Percentiles rank a stretch among this genome's conserved stretches.
Conservation (phyloP, 2,113 vertebrate genomes). For the Gulo gulo region DNA sequence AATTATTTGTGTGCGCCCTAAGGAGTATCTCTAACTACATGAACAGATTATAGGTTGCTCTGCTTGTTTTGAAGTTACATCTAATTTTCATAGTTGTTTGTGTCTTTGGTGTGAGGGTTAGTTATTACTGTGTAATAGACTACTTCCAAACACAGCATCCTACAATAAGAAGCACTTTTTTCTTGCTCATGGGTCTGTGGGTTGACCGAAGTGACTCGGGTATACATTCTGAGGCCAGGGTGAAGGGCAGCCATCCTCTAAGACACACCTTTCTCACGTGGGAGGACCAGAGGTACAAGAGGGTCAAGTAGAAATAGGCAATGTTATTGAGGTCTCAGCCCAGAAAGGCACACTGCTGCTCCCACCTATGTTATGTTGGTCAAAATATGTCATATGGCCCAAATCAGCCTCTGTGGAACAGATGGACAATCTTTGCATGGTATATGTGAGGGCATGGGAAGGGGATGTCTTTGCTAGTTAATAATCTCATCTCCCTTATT, state of each 20-base stretch:
- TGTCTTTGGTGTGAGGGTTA: neutral
- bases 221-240: neutral
- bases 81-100: neutral
- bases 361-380: neutral
- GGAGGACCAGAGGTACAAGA: neutral
- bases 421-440: neutral
- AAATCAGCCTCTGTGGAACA: neutral
- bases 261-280: neutral
- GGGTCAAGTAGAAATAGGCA: neutral
- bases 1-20: neutral
- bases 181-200: neutral
- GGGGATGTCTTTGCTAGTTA: neutral
- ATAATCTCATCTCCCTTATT: neutral
- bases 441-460: neutral
- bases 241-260: neutral
- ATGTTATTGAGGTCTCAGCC: neutral
- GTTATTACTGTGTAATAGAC: neutral
- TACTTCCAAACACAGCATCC: neutral
- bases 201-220: neutral
- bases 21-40: neutral
- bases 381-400: neutral
- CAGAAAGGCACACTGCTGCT: neutral
- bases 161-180: neutral
- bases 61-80: neutral
- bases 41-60: neutral